Base-by-base conservation (phyloP, 2,797 vertebrate species). In the Sciurus vulgaris region DNA sequence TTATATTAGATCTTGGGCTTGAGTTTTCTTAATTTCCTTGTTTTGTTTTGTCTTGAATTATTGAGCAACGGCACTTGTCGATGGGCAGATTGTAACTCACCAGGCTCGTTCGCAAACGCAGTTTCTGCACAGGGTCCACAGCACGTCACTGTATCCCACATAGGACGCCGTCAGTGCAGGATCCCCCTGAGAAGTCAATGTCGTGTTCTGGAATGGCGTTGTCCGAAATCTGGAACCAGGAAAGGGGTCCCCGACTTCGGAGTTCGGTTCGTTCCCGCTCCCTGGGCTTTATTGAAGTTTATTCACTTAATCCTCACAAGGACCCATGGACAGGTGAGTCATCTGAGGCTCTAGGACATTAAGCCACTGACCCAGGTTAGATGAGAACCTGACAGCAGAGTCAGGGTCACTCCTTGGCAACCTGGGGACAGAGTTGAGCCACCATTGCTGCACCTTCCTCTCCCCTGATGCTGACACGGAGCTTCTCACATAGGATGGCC, bases 401-500 rank as follows among this genome's bases (percentile, higher is more conserved):
- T 61, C 30, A 61, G 89, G n/a, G 44, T 85, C 33, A 0, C n/a
- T n/a, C 28, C 33, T 47, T 61, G 38, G 65, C 17, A 72, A 14
- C 38, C 49, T 38, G 20, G 63, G 2, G 73, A 79, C 15, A 18
- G n/a, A 54, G 18, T 11, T 28, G 5, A 81, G 59, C 61, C 1
- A n/a, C 10, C 44, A 33, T 12, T 35, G 1, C 30, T 28, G 7
- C 1, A 26, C 13, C 2, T 3, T 44, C 61, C 69, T 26, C n/a
- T 61, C 17, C 4, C n/a, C 47, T 67, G 18, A 33, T 0, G 1
- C 33, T 15, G 26, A n/a, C 33, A 17, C 2, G 44, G 54, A 26
- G 28, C 76, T 51, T 54, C 17, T 70, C n/a, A 2, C 3, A 10
- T 38, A 8, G 41, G 44, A 54, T 9, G 0, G 0, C 10, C 51